Percentiles rank a stretch among this genome's conserved stretches.
Conservation (phyloP, 2,888 invertebrate genomes). For the Heteromyza rotundicornis region DNA sequence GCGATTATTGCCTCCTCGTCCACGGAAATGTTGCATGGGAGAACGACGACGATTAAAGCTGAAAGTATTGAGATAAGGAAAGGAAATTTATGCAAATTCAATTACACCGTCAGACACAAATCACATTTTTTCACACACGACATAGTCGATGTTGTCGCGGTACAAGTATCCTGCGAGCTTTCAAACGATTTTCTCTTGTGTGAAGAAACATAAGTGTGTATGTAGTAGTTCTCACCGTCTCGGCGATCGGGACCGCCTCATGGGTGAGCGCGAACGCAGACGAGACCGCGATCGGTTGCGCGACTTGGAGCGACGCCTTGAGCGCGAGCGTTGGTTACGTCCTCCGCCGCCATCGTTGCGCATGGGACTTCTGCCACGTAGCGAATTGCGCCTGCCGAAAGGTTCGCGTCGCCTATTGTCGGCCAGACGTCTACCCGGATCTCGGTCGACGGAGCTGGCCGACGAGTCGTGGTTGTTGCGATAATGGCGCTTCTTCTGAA, state of each 20-base stretch:
- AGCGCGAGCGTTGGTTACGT: constrained; percentile 56
- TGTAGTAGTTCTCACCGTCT: constrained; percentile 49
- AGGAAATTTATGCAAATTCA: too few species aligned
- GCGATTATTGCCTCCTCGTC: constrained; percentile 44
- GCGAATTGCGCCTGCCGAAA: constrained; percentile 44
- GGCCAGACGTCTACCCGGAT: constrained; percentile 32
- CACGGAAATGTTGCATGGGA: constrained; percentile 49
- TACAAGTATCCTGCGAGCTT: too few species aligned
- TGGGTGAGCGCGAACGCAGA: constrained; percentile 56
- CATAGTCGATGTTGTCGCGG: too few species aligned
- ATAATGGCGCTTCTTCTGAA: constrained; percentile 88
- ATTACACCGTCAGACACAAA: too few species aligned
- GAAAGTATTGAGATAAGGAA: neutral
- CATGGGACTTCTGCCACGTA: constrained; percentile 46
- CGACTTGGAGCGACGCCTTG: constrained; percentile 53
- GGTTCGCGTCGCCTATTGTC: constrained; percentile 46
- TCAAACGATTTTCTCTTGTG: too few species aligned
- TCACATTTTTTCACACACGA: too few species aligned
- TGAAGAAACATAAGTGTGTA: too few species aligned
- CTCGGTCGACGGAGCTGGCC: constrained; percentile 62
- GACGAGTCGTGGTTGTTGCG: constrained; percentile 85
- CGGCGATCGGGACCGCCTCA: constrained; percentile 58
- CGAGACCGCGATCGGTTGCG: constrained; percentile 58
- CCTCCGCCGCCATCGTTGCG: constrained; percentile 47
- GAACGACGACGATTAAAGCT: constrained; percentile 59